Percentiles rank a stretch among this genome's conserved stretches.
phyloP scores from a whole-genome alignment of 2,888 invertebrate genomes.

The Drosophila hamatofila region DNA sequence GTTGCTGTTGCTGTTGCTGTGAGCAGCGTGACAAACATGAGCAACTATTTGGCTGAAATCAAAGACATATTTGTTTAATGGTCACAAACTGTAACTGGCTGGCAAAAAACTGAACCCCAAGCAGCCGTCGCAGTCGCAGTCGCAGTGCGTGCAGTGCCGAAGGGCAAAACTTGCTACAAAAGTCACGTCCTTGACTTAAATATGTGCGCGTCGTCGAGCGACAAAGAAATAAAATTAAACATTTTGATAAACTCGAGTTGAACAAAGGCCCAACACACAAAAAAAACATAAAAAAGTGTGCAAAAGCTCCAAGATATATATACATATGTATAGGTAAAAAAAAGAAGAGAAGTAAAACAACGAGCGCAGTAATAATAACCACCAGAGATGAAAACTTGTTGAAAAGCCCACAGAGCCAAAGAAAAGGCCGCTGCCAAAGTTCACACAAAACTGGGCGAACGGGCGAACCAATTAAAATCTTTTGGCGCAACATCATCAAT shows the following conservation, averaged over 20 bases:
- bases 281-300: slow-evolving; percentile 6
- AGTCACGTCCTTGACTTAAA: slow-evolving; percentile 76
- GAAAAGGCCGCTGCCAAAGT: slow-evolving; percentile 6
- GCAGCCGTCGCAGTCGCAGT: slow-evolving; percentile 7
- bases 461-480: slow-evolving; percentile 23
- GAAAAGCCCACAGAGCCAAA: slow-evolving; percentile 7
- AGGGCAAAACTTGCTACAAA: slow-evolving; percentile 69
- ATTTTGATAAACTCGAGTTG: slow-evolving; percentile 31
- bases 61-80: slow-evolving; percentile 48
- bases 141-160: slow-evolving; percentile 39
- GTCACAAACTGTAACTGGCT: slow-evolving; percentile 32
- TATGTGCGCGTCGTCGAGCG: slow-evolving; percentile 45
- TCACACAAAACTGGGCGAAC: slow-evolving; percentile 2
- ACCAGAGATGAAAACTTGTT: slow-evolving; percentile 12
- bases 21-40: slow-evolving; percentile 49
- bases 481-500: slow-evolving; percentile 29
- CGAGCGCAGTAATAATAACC: slow-evolving; percentile 3
- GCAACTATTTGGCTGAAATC: slow-evolving; percentile 47
- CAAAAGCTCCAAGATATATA: slow-evolving; percentile 9
- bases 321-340: slow-evolving; percentile 1
- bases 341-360: not conserved
- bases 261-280: slow-evolving; percentile 10
- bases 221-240: slow-evolving; percentile 34
- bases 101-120: slow-evolving; percentile 7
- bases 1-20: slow-evolving; percentile 1